A percentile compares a stretch with the other conserved stretches of the same genome.
Evolutionary conservation across 2,797 vertebrate species (phyloP).

Genomic region (Acipenser transmontanus): DNA sequence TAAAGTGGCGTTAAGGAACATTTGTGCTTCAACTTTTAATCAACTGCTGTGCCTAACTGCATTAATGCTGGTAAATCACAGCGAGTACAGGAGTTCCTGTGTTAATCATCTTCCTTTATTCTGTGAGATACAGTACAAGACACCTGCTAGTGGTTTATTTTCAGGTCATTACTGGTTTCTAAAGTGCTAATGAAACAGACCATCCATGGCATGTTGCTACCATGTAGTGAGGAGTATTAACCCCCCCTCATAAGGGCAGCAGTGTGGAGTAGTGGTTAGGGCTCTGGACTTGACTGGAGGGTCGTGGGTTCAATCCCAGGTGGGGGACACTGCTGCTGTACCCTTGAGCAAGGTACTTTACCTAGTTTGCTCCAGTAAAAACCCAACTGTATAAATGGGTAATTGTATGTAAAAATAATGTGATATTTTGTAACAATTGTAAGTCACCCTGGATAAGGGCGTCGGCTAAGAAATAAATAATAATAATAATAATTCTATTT

Average conservation of each 20-base stretch:
- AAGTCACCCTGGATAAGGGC: too few relatives aligned
- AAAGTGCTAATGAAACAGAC: conserved; percentile 60
- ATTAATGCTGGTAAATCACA: conserved; percentile 56
- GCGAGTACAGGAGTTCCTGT: conserved; percentile 55
- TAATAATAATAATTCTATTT: conserved; percentile 36
- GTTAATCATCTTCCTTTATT: conserved; percentile 61
- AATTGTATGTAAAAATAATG: too few relatives aligned
- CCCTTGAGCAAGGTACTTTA: too few relatives aligned
- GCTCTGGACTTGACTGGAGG: too few relatives aligned
- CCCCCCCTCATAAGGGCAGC: conserved; percentile 28
- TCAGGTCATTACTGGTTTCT: conserved; percentile 67
- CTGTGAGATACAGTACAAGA: conserved; percentile 50
- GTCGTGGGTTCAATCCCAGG: too few relatives aligned
- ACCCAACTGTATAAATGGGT: too few relatives aligned
- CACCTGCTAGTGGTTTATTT: conserved; percentile 70
- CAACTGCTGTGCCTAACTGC: conserved; percentile 59
- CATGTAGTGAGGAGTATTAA: conserved; percentile 55
- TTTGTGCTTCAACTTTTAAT: conserved; percentile 72
- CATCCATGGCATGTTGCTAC: conserved; percentile 45
- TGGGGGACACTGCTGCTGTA: too few relatives aligned
- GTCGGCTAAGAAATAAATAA: too few relatives aligned
- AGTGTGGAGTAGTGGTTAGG: too few relatives aligned
- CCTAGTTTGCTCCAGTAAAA: too few relatives aligned
- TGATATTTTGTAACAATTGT: too few relatives aligned
- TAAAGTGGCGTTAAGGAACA: conserved; percentile 58